Evolutionary conservation across 2,888 invertebrate species (phyloP).

Genomic region (Physocephala rufipes): DNA sequence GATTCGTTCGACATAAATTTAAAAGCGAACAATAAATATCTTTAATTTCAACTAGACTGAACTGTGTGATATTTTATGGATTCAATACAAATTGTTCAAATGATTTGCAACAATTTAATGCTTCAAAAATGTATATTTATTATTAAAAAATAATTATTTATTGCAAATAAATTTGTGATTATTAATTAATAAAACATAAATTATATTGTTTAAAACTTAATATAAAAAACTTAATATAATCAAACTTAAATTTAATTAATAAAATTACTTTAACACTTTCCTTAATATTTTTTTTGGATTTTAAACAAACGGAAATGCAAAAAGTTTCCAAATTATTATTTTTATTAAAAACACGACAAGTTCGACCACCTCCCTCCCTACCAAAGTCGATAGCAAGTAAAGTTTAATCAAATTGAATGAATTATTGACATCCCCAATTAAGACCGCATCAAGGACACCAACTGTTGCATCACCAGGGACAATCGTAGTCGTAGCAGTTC

Average conservation of each 20-base stretch:
- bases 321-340: no score
- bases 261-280: not conserved
- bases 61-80: no score
- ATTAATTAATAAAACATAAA: not conserved
- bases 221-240: not conserved
- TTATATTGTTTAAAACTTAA: not conserved
- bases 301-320: no score
- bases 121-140: no score
- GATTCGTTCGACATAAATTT: no score
- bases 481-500: not conserved
- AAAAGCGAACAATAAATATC: not conserved
- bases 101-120: no score
- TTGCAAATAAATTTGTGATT: not conserved
- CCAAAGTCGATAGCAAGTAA: not conserved
- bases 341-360: no score
- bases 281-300: not conserved
- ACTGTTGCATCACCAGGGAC: conserved; percentile 6
- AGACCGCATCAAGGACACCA: conserved; percentile 20
- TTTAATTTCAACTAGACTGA: not conserved
- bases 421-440: conserved; percentile 24
- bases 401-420: conserved; percentile 13
- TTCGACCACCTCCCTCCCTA: no score
- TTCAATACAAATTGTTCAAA: no score
- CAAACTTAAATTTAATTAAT: not conserved
- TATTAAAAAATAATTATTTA: no score